These are phyloP conservation scores for Lasiurus cinereus DNA, from an alignment of 2,113 vertebrate species.

Conservation along the genomic window DNA sequence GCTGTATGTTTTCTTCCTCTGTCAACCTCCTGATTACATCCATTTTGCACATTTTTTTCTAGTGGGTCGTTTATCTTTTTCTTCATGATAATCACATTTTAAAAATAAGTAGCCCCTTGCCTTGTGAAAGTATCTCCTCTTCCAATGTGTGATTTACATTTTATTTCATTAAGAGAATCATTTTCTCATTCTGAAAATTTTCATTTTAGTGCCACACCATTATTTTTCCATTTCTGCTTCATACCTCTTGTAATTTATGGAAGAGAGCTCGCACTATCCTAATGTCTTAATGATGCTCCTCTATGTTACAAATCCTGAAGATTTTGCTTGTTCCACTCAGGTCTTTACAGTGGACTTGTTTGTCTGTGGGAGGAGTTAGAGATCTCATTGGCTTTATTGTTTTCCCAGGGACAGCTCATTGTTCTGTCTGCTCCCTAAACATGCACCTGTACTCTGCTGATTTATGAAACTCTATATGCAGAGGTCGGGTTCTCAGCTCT, in stretches of 20 bases:
- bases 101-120: background rate
- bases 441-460: background rate
- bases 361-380: background rate
- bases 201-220: background rate
- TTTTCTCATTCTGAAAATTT: slow-evolving; percentile 46
- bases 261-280: background rate
- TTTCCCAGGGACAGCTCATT: background rate
- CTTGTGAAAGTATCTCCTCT: slow-evolving; percentile 32
- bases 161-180: slow-evolving; percentile 33
- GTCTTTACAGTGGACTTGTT: background rate
- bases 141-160: background rate
- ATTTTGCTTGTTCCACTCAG: background rate
- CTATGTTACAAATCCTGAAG: background rate
- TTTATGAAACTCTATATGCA: rapidly evolving
- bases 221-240: background rate
- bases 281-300: background rate
- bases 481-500: background rate
- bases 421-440: background rate
- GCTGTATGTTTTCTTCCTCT: slow-evolving; percentile 22
- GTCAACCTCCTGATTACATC: slow-evolving; percentile 38
- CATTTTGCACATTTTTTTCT: slow-evolving; percentile 45
- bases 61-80: background rate
- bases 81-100: background rate
- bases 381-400: background rate
- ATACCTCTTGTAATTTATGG: background rate